phyloP scores from a whole-genome alignment of 2,888 invertebrate genomes.

The Rhingia campestris region DNA sequence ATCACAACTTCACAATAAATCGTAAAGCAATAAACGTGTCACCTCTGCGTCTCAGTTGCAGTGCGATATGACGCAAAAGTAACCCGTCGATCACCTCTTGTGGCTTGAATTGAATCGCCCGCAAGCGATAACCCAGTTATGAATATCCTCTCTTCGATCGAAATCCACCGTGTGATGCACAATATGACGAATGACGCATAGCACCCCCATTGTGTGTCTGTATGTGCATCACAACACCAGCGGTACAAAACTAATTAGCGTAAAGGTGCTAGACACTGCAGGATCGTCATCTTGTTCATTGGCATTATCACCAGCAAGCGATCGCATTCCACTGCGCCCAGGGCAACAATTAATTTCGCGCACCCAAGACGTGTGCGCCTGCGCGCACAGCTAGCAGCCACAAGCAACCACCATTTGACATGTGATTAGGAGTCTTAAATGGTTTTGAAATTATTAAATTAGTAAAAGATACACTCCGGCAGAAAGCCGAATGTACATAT shows the following conservation, averaged over 20 bases:
- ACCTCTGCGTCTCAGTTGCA: not conserved
- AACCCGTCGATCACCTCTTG: conserved; percentile 36
- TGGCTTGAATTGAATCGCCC: conserved; percentile 1
- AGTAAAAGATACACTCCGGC: conserved; percentile 77
- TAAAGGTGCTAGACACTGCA: conserved; percentile 60
- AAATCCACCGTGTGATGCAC: conserved; percentile 1
- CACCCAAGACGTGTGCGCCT: not conserved
- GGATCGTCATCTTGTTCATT: conserved; percentile 37
- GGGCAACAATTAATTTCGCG: conserved; percentile 62
- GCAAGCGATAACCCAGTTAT: conserved; percentile 59
- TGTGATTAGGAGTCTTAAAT: conserved; percentile 83
- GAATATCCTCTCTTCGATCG: not conserved
- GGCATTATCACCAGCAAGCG: conserved; percentile 47
- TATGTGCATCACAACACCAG: not conserved
- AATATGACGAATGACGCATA: conserved; percentile 31
- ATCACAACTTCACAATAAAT: conserved; percentile 50
- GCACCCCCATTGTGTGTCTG: conserved; percentile 1
- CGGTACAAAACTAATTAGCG: conserved; percentile 55
- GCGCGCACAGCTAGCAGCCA: conserved; percentile 8
- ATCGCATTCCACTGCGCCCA: conserved; percentile 63
- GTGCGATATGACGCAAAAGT: conserved; percentile 19
- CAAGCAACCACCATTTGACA: conserved; percentile 74
- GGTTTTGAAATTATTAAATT: conserved; percentile 83
- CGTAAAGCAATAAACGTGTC: conserved; percentile 43
- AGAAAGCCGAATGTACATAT: conserved; percentile 23